phyloP scores from a whole-genome alignment of 2,797 vertebrate genomes.

The Sebastes glaucus region DNA sequence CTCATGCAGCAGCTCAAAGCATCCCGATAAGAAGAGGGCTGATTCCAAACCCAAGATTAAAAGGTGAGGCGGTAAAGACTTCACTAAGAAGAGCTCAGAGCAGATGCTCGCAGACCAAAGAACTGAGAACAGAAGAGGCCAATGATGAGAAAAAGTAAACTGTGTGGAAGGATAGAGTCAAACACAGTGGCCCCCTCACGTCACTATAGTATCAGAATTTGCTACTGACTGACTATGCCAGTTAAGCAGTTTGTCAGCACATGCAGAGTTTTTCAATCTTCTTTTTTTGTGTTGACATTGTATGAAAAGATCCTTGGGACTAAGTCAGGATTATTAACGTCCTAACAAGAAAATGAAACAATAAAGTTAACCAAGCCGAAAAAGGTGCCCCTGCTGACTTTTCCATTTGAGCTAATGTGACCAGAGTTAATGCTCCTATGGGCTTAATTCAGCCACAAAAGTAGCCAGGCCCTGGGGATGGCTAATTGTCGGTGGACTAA shows the following conservation, averaged over 20 bases:
- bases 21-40: slow-evolving; percentile 62
- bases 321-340: slow-evolving; percentile 80
- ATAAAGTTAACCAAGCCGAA: slow-evolving; percentile 83
- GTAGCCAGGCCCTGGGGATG: slow-evolving; percentile 75
- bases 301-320: slow-evolving; percentile 70
- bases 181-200: slow-evolving; percentile 18
- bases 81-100: slow-evolving; percentile 56
- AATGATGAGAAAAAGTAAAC: slow-evolving; percentile 56
- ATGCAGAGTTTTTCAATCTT: slow-evolving; percentile 69
- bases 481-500: slow-evolving; percentile 78
- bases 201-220: slow-evolving; percentile 13
- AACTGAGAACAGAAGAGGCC: slow-evolving; percentile 43
- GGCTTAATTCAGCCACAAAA: slow-evolving; percentile 83
- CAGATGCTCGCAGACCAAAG: slow-evolving; percentile 74
- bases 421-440: slow-evolving; percentile 79
- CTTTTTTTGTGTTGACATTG: slow-evolving; percentile 73
- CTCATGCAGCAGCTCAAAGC: slow-evolving; percentile 71
- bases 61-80: slow-evolving; percentile 67
- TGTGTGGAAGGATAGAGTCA: slow-evolving; percentile 33
- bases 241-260: slow-evolving; percentile 56
- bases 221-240: slow-evolving; percentile 10
- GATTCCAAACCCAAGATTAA: slow-evolving; percentile 76
- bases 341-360: slow-evolving; percentile 77
- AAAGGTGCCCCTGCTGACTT: slow-evolving; percentile 84
- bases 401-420: slow-evolving; percentile 80